Conservation (phyloP, 2,888 invertebrate species). For the Drosophila monieri region DNA sequence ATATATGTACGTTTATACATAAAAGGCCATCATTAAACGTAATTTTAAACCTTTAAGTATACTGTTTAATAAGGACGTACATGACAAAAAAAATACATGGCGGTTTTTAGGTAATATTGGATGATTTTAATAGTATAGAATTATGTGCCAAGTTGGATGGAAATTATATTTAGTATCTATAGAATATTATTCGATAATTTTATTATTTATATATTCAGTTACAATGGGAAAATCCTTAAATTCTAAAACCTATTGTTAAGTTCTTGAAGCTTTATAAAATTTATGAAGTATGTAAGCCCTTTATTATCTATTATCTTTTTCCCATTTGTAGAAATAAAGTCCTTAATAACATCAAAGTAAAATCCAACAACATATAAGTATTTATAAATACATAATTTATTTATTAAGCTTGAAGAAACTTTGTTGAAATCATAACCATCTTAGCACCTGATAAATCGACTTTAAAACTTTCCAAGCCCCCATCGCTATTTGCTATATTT, state of each 20-base stretch:
- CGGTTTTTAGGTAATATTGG: background rate
- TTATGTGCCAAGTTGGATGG: background rate
- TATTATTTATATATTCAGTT: background rate
- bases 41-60: conserved; percentile 7
- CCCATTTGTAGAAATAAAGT: no score
- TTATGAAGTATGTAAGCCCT: no score
- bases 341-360: background rate
- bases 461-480: background rate
- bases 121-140: background rate
- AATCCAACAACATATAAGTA: background rate
- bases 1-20: conserved; percentile 11
- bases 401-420: background rate
- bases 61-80: conserved; percentile 8
- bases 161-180: no score
- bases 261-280: no score
- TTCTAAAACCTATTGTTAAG: no score
- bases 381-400: background rate
- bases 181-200: background rate
- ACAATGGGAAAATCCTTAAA: no score
- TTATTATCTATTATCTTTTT: no score
- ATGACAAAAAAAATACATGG: background rate
- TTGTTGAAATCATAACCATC: background rate
- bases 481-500: background rate
- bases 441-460: conserved; percentile 2
- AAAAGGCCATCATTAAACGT: conserved; percentile 10